These are phyloP conservation scores for Ophion costatus DNA, from an alignment of 2,888 invertebrate species.

Conservation along the genomic window DNA sequence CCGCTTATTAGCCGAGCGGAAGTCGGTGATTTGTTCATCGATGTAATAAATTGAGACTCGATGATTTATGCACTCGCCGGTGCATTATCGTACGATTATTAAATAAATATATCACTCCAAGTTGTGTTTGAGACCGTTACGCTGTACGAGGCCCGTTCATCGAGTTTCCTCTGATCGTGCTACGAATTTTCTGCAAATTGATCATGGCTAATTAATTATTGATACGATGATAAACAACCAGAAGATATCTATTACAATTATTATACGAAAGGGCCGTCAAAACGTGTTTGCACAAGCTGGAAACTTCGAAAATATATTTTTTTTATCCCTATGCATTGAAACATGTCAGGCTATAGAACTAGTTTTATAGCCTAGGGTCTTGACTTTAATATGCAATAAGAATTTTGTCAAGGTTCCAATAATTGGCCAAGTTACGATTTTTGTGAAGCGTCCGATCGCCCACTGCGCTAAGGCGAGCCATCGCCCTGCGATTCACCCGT, in stretches of 20 bases:
- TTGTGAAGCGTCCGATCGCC: no score
- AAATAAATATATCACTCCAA: constrained; percentile 45
- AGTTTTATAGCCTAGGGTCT: no score
- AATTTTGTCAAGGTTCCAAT: no score
- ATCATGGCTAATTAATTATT: neutral
- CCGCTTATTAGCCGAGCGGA: constrained; percentile 27
- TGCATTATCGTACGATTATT: constrained; percentile 58
- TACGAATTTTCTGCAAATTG: constrained; percentile 65
- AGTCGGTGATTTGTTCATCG: neutral
- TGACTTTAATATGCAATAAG: no score
- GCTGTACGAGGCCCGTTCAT: constrained; percentile 60
- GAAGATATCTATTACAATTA: constrained; percentile 1
- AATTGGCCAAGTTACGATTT: no score
- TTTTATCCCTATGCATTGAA: no score
- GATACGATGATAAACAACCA: no score
- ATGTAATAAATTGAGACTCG: constrained; percentile 20
- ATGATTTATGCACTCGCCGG: constrained; percentile 44
- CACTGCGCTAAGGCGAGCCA: no score
- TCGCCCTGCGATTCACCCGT: no score
- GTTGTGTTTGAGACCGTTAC: constrained; percentile 58
- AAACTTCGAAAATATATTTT: no score
- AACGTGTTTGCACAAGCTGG: no score
- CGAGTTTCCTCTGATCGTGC: constrained; percentile 52
- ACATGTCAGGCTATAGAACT: no score
- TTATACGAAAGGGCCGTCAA: neutral